Conservation (phyloP, 2,888 invertebrate genomes). For the Sphaeridia pumilis region DNA sequence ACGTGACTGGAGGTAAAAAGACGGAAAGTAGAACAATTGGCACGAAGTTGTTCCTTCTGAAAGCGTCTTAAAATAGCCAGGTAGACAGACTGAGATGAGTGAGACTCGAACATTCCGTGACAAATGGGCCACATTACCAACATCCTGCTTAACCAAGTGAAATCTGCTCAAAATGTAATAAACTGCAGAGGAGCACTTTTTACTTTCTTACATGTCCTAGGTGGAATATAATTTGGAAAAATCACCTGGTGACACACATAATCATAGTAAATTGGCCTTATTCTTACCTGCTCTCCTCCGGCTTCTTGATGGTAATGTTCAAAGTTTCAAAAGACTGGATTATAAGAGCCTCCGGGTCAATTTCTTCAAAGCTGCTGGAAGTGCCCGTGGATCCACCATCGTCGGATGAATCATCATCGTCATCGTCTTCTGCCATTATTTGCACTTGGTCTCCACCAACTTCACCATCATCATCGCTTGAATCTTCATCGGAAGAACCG, state of each 20-base stretch:
- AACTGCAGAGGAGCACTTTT: too few relatives aligned
- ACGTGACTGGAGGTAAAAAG: too few relatives aligned
- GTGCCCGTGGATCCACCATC: conserved; percentile 38
- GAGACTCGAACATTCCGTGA: background rate
- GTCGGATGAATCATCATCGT: conserved; percentile 45
- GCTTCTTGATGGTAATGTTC: background rate
- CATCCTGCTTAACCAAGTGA: background rate
- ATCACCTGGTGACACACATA: background rate
- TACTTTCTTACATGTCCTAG: background rate
- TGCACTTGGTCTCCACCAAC: conserved; percentile 40
- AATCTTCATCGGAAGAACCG: conserved; percentile 23
- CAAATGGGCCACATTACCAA: background rate
- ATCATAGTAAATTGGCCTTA: background rate
- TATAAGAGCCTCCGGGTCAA: conserved; percentile 46
- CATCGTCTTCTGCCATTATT: too few relatives aligned
- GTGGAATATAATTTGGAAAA: background rate
- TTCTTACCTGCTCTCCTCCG: background rate
- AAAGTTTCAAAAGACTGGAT: background rate
- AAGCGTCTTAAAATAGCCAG: background rate
- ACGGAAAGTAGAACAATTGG: conserved; percentile 1
- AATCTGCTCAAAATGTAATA: too few relatives aligned
- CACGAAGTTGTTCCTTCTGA: background rate
- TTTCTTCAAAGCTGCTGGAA: conserved; percentile 41
- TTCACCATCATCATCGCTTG: conserved; percentile 35
- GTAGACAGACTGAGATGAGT: too few relatives aligned